Evolutionary conservation across 1,140 invertebrate species (phyloP).

Genomic region (Trichogramma pretiosum): DNA sequence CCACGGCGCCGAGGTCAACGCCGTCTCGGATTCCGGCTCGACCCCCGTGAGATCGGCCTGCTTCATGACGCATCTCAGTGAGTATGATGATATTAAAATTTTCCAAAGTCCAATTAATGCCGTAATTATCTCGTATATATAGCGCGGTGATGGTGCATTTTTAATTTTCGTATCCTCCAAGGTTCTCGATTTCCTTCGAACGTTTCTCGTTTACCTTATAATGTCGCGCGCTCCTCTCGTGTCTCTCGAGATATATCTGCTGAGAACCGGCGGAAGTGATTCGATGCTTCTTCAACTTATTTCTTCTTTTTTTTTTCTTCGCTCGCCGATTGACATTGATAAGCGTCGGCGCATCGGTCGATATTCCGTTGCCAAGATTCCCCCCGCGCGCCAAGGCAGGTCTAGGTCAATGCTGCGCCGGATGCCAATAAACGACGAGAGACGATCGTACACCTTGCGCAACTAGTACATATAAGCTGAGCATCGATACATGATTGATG

Average conservation of each 20-base stretch:
- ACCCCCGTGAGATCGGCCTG: conserved; percentile 84
- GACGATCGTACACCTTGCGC: too few species aligned
- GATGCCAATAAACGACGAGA: conserved; percentile 22
- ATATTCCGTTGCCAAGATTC: conserved; percentile 11
- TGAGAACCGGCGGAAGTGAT: too few species aligned
- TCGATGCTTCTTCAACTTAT: conserved; percentile 4
- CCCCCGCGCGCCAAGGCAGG: conserved; percentile 14
- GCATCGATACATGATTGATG: too few species aligned
- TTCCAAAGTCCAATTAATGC: too few species aligned
- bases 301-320: background rate
- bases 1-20: conserved; percentile 75
- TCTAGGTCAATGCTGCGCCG: conserved; percentile 20
- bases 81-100: conserved; percentile 15
- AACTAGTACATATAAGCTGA: too few species aligned
- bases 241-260: too few species aligned
- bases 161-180: too few species aligned
- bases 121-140: too few species aligned
- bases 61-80: conserved; percentile 82
- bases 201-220: too few species aligned
- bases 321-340: conserved; percentile 19
- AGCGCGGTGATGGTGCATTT: too few species aligned
- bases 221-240: too few species aligned
- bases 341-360: background rate
- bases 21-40: conserved; percentile 78
- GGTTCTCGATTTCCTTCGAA: too few species aligned